Evolutionary conservation across 2,888 invertebrate species (phyloP).

Genomic region (Timema podura): DNA sequence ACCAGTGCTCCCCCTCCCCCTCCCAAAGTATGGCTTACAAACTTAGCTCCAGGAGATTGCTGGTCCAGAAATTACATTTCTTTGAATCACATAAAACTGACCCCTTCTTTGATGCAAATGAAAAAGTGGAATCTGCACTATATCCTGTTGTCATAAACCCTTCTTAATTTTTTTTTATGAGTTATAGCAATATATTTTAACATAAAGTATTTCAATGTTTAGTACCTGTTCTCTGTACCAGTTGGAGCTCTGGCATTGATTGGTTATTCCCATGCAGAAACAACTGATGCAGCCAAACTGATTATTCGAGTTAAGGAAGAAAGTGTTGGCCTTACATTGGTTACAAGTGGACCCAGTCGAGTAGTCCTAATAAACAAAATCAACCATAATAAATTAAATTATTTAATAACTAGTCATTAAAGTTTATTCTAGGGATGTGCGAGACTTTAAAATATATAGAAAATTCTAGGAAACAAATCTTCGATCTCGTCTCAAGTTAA

Average conservation of each 20-base stretch:
- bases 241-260: constrained; percentile 73
- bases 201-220: too few species aligned
- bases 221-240: constrained; percentile 64
- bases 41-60: too few species aligned
- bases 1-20: too few species aligned
- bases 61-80: too few species aligned
- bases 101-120: too few species aligned
- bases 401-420: not conserved
- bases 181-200: too few species aligned
- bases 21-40: too few species aligned
- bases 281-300: constrained; percentile 89
- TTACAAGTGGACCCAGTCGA: constrained; percentile 81
- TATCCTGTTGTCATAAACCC: too few species aligned
- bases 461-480: constrained; percentile 4
- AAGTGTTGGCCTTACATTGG: constrained; percentile 78
- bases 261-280: constrained; percentile 90
- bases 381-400: too few species aligned
- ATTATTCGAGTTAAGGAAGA: constrained; percentile 73
- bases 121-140: too few species aligned
- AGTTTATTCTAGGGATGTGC: not conserved
- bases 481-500: not conserved
- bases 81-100: too few species aligned
- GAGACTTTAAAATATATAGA: not conserved
- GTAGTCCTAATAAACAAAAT: constrained; percentile 48
- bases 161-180: too few species aligned